These are phyloP conservation scores for Poeciliopsis paucimaculata DNA, from an alignment of 2,797 vertebrate genomes.

Conservation along the genomic window DNA sequence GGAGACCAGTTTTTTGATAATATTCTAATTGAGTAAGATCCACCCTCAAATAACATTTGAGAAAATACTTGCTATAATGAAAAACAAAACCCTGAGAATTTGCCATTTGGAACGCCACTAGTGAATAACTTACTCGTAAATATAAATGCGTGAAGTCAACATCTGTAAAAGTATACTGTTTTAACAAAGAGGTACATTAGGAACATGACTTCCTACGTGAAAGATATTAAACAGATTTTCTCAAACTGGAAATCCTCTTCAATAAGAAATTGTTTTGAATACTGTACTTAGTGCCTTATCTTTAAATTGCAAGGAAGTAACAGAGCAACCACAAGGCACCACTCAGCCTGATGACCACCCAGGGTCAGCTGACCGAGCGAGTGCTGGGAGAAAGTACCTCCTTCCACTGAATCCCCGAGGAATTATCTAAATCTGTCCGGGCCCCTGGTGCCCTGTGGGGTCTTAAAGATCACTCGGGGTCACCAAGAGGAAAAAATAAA, in stretches of 20 bases:
- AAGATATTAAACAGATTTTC: neutral
- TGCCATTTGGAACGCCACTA: neutral
- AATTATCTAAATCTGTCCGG: slow-evolving; percentile 73
- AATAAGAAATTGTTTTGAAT: neutral
- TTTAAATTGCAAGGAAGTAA: slow-evolving; percentile 34
- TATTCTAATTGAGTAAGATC: neutral
- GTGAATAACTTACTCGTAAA: neutral
- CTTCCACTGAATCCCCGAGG: slow-evolving; percentile 62
- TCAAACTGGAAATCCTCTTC: neutral
- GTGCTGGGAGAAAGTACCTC: slow-evolving; percentile 57
- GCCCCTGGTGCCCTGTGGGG: slow-evolving; percentile 68
- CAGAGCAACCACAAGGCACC: slow-evolving; percentile 51
- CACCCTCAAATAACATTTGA: neutral
- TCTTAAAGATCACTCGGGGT: slow-evolving; percentile 61
- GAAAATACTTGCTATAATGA: neutral
- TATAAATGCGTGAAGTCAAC: neutral
- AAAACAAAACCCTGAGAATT: neutral
- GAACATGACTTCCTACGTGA: neutral
- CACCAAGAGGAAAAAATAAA: slow-evolving; percentile 63
- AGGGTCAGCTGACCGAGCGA: slow-evolving; percentile 69
- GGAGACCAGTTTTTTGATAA: neutral
- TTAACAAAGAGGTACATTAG: neutral
- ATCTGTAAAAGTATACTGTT: neutral
- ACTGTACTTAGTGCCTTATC: slow-evolving; percentile 7
- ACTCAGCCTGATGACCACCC: slow-evolving; percentile 54